A percentile compares a stretch with the other conserved stretches of the same genome.
Conservation (phyloP, 2,797 vertebrate species). For the Manis crassicaudata region DNA sequence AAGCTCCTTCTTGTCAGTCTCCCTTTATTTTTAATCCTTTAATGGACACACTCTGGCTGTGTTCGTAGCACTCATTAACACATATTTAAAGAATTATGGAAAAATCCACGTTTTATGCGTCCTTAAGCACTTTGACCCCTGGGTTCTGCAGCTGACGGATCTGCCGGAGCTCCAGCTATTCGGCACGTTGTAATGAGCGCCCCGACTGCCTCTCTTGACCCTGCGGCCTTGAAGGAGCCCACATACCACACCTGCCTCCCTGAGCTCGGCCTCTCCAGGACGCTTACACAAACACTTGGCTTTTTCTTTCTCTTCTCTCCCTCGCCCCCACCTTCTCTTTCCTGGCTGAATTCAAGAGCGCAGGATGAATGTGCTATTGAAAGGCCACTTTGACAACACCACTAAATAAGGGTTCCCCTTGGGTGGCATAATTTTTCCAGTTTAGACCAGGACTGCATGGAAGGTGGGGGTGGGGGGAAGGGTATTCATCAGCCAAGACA, state of each 20-base stretch:
- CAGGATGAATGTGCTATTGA: slow-evolving; percentile 48
- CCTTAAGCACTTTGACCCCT: slow-evolving; percentile 78
- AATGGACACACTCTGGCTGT: background rate
- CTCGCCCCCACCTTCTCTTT: background rate
- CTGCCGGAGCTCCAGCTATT: slow-evolving; percentile 64
- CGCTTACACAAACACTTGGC: slow-evolving; percentile 39
- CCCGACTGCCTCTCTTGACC: background rate
- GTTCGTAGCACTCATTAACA: slow-evolving; percentile 74
- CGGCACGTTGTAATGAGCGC: slow-evolving; percentile 58
- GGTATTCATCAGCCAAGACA: background rate
- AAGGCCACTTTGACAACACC: background rate
- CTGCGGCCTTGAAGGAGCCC: slow-evolving; percentile 36
- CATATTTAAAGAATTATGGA: slow-evolving; percentile 76
- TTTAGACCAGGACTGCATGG: background rate
- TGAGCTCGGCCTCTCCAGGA: background rate
- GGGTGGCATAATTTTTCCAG: slow-evolving; percentile 34
- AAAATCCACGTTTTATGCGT: slow-evolving; percentile 80
- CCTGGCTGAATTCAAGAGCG: slow-evolving; percentile 19
- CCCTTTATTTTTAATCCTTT: slow-evolving; percentile 22
- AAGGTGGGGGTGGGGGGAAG: background rate
- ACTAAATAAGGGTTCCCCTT: background rate
- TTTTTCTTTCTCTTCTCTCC: slow-evolving; percentile 11
- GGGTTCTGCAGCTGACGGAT: slow-evolving; percentile 73
- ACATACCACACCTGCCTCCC: slow-evolving; percentile 53
- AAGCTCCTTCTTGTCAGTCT: slow-evolving; percentile 45